These are phyloP conservation scores for Hydractinia echinata DNA, from an alignment of 30 jellyfish, hydroid and myxozoan species.

Conservation along the genomic window DNA sequence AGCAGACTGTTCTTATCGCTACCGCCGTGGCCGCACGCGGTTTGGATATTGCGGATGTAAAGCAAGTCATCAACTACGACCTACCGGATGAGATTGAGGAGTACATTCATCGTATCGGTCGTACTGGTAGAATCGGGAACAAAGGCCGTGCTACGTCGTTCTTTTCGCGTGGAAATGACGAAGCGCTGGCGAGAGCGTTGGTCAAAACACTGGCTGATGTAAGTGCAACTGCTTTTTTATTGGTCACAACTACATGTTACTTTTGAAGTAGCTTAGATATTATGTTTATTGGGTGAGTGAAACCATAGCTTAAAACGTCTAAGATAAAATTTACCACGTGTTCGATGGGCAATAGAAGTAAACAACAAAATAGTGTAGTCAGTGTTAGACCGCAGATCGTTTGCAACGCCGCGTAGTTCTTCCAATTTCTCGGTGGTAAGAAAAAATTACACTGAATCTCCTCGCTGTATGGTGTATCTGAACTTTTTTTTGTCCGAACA, in stretches of 20 bases:
- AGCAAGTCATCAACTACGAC: conserved; percentile 90
- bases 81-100: conserved; percentile 93
- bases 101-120: conserved; percentile 96
- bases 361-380: no score
- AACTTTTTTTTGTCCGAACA: background rate
- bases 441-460: background rate
- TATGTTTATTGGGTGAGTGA: no score
- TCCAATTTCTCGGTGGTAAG: no score
- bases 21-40: conserved; percentile 99
- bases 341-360: background rate
- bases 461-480: background rate
- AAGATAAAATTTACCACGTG: background rate
- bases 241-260: no score
- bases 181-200: conserved; percentile 71
- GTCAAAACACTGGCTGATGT: conserved; percentile 93
- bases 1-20: conserved; percentile 86
- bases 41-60: conserved; percentile 92
- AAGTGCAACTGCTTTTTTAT: conserved; percentile 7
- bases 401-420: no score
- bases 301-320: background rate
- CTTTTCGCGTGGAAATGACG: conserved; percentile 88
- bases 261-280: no score
- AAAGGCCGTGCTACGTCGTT: conserved; percentile 90
- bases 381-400: background rate
- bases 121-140: conserved; percentile 99